phyloP scores from a whole-genome alignment of 2,888 invertebrate genomes.

The Hypsopygia costalis region DNA sequence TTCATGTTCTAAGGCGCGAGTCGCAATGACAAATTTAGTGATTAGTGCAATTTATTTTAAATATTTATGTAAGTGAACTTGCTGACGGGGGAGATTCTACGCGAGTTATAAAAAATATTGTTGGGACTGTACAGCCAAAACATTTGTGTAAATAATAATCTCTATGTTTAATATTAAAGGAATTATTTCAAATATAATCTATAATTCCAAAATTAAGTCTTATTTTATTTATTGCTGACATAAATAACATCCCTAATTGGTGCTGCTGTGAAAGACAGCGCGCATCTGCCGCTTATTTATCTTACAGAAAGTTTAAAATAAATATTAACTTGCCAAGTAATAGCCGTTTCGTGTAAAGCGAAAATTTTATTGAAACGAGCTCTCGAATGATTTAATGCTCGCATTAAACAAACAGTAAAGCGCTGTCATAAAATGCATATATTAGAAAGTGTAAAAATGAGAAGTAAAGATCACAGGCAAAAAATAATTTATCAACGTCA shows the following conservation, averaged over 20 bases:
- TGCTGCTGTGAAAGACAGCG: conserved; percentile 8
- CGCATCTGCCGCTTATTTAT: conserved; percentile 9
- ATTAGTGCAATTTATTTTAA: conserved; percentile 74
- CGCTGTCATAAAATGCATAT: conserved; percentile 8
- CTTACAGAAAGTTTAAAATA: conserved; percentile 2
- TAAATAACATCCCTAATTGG: conserved; percentile 10
- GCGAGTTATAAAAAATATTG: conserved; percentile 40
- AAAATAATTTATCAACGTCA: conserved; percentile 54
- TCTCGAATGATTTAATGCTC: conserved; percentile 7
- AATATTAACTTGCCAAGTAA: conserved; percentile 4
- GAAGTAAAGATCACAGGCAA: conserved; percentile 32
- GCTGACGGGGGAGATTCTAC: conserved; percentile 45
- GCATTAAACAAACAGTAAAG: conserved; percentile 7
- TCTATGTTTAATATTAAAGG: conserved; percentile 75
- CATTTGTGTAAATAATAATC: conserved; percentile 72
- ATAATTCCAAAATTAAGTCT: conserved; percentile 50
- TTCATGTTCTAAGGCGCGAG: conserved; percentile 54
- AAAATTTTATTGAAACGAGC: conserved; percentile 7
- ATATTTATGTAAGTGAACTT: conserved; percentile 64
- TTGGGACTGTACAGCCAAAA: conserved; percentile 72
- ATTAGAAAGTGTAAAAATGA: conserved; percentile 23
- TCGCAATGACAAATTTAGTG: conserved; percentile 74
- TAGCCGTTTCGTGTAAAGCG: conserved; percentile 3
- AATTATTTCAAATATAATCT: conserved; percentile 75
- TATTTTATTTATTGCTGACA: conserved; percentile 37